Base-by-base conservation (phyloP, 2,113 vertebrate genomes). In the Chinchilla lanigera region DNA sequence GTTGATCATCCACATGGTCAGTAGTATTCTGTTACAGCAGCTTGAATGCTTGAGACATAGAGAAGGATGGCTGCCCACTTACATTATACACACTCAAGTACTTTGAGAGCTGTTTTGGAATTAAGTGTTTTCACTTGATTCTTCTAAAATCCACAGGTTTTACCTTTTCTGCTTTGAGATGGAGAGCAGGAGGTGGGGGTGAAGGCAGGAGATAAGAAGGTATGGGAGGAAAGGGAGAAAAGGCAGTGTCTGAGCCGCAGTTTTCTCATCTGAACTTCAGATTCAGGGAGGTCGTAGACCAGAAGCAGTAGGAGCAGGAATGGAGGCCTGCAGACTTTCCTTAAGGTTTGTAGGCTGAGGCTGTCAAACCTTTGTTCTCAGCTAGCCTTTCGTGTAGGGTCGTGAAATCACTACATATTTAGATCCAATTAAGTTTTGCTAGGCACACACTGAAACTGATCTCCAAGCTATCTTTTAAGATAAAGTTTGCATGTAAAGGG, bases 281-380 rank as follows among this genome's bases (percentile, higher is more conserved):
- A 7, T 30, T 81, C 58, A 19, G 14, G 14, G 9, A 14, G 17
- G 12, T 50, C 0, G 1, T 5, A 4, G n/a, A 50, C 30, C 2
- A 50, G 2, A 26, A 41, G 19, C 1, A 11, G 2, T 17, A 52
- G 33, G 61, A 24, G 54, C 1, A 0, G 2, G 3, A 3, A 5
- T 1, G 7, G 52, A 56, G 9, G 16, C 71, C 2, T 1, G 33
- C 38, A 65, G 47, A 30, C 11, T 33, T 61, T 28, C 16, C 4
- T 33, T 26, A 14, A 19, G 24, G 0, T 54, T 80, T 50, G 5
- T 33, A n/a, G 1, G 24, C 22, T 88, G 33, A 44, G 24, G 77
- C n/a, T 11, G 30, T 5, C 24, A 3, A 17, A 5, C 60, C 10
- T 5, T 41, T 69, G 7, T 33, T 54, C 20, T 89, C 47, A 19